A percentile compares a stretch with the other conserved stretches of the same genome.
phyloP scores from a whole-genome alignment of 1,140 invertebrate genomes.

The Penaeus indicus region DNA sequence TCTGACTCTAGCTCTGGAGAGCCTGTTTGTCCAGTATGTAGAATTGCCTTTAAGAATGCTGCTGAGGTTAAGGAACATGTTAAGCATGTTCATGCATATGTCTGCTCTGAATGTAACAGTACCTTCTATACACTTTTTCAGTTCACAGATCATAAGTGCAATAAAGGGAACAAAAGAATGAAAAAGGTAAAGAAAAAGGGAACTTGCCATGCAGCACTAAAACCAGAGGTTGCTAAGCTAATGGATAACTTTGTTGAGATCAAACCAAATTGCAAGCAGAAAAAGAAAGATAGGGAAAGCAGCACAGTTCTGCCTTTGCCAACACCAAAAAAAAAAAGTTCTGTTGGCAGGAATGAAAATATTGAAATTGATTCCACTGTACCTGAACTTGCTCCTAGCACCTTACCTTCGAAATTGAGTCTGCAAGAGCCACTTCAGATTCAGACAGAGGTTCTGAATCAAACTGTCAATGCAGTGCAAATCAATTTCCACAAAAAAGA shows the following conservation, averaged over 20 bases:
- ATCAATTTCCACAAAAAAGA: too few species aligned
- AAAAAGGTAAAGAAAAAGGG: conserved; percentile 27
- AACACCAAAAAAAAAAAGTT: neutral
- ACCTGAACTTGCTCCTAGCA: neutral
- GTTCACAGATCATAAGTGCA: conserved; percentile 50
- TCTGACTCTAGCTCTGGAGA: neutral
- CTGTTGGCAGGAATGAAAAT: neutral
- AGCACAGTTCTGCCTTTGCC: neutral
- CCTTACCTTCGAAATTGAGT: too few species aligned
- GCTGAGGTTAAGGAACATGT: conserved; percentile 44
- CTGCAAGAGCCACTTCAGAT: too few species aligned
- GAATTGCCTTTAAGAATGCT: conserved; percentile 30
- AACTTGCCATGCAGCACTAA: neutral
- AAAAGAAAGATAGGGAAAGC: neutral
- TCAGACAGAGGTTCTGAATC: too few species aligned
- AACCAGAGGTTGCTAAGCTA: conserved; percentile 37
- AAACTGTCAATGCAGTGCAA: too few species aligned
- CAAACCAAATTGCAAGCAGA: conserved; percentile 38
- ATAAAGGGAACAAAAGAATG: conserved; percentile 35
- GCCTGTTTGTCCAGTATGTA: conserved; percentile 50
- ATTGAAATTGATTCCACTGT: neutral
- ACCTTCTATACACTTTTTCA: conserved; percentile 54
- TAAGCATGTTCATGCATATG: conserved; percentile 49
- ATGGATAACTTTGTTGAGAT: conserved; percentile 53
- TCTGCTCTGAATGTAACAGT: conserved; percentile 46